These are phyloP conservation scores for Diabrotica virgifera DNA, from an alignment of 1,140 invertebrate species.

Conservation along the genomic window DNA sequence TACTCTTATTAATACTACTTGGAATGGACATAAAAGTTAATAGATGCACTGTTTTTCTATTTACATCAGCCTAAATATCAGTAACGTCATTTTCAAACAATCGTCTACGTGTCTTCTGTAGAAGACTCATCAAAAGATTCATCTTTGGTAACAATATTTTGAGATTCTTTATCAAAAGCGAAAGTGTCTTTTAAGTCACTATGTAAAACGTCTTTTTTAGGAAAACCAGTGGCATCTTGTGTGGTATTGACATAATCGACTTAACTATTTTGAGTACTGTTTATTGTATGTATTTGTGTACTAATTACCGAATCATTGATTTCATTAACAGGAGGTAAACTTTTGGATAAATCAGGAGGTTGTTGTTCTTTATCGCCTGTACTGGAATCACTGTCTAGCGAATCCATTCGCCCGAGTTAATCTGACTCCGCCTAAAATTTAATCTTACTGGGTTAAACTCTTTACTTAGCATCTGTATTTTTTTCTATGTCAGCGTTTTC, in stretches of 20 bases:
- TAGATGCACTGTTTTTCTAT: slow-evolving; percentile 33
- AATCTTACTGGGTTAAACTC: slow-evolving; percentile 45
- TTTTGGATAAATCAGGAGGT: slow-evolving; percentile 44
- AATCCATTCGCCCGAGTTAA: slow-evolving; percentile 31
- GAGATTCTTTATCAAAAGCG: slow-evolving; percentile 29
- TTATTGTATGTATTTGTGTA: background rate
- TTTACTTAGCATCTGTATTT: slow-evolving; percentile 14
- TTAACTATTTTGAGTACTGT: slow-evolving; percentile 18
- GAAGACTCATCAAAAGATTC: slow-evolving; percentile 22
- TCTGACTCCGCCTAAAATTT: slow-evolving; percentile 45
- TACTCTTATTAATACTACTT: background rate
- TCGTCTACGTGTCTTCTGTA: slow-evolving; percentile 38
- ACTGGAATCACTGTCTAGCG: slow-evolving; percentile 23
- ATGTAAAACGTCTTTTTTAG: background rate
- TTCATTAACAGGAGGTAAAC: slow-evolving; percentile 34
- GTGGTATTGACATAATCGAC: background rate
- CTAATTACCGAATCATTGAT: slow-evolving; percentile 9
- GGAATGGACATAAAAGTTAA: slow-evolving; percentile 9
- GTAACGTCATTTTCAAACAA: slow-evolving; percentile 40
- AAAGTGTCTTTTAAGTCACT: slow-evolving; percentile 4
- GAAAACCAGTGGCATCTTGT: slow-evolving; percentile 10
- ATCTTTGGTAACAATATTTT: slow-evolving; percentile 46
- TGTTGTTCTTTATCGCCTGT: slow-evolving; percentile 31
- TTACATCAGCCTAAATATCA: slow-evolving; percentile 36
- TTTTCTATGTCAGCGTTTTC: slow-evolving; percentile 30